Conservation (phyloP, 1,140 invertebrate species). For the Caerostris extrusa region DNA sequence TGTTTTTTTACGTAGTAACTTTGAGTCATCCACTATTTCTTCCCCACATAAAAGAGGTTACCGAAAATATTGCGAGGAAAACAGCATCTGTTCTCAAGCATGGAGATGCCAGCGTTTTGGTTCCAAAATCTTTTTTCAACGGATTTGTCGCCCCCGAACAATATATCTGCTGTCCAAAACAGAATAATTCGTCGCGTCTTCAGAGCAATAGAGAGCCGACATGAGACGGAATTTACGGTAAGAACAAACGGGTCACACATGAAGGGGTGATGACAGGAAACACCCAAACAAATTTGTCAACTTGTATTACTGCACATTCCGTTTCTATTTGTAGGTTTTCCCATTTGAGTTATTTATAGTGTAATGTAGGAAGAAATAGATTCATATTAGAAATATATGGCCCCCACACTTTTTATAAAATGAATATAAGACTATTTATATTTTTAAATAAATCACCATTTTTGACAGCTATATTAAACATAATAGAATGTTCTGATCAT, state of each 20-base stretch:
- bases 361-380: neutral
- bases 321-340: neutral
- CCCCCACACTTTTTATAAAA: too few species aligned
- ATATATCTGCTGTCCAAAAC: neutral
- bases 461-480: too few species aligned
- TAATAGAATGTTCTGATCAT: too few species aligned
- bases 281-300: constrained; percentile 20
- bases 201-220: neutral
- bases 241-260: neutral
- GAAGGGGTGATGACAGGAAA: neutral
- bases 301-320: neutral
- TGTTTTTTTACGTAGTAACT: neutral
- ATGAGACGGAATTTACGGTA: neutral
- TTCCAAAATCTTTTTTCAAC: neutral
- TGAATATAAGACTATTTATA: too few species aligned
- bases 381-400: too few species aligned
- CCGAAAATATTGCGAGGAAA: neutral
- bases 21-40: neutral
- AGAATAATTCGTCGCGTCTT: neutral
- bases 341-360: neutral
- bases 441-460: too few species aligned
- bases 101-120: neutral
- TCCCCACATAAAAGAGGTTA: neutral
- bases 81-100: neutral
- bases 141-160: neutral